Conservation (phyloP, 2,888 invertebrate genomes). For the Parnassius apollo region DNA sequence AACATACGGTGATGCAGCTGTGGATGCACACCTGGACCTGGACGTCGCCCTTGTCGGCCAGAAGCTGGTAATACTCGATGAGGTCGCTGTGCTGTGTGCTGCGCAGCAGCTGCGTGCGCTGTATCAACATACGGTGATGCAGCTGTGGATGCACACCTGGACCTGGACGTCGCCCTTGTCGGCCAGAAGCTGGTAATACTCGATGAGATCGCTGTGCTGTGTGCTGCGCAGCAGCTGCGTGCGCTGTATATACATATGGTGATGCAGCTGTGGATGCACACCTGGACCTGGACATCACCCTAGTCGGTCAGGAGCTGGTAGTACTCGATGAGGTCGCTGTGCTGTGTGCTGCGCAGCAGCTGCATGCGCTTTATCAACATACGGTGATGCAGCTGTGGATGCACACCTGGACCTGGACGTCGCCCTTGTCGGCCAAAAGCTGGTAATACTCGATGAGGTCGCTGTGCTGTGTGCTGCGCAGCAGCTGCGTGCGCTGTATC, state of each 20-base stretch:
- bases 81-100: conserved; percentile 96
- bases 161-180: conserved; percentile 99
- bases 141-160: conserved; percentile 80
- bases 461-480: conserved; percentile 72
- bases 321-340: too few relatives aligned
- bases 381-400: too few relatives aligned
- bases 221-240: conserved; percentile 79
- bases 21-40: conserved; percentile 89
- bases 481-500: too few relatives aligned
- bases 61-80: conserved; percentile 97
- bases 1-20: conserved; percentile 44
- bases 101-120: conserved; percentile 85
- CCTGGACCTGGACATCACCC: conserved; percentile 84
- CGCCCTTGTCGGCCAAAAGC: conserved; percentile 98
- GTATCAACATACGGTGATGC: conserved; percentile 45
- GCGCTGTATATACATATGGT: too few relatives aligned
- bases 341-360: too few relatives aligned
- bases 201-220: conserved; percentile 96
- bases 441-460: conserved; percentile 99
- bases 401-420: conserved; percentile 94
- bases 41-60: conserved; percentile 98
- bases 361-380: too few relatives aligned
- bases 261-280: conserved; percentile 40
- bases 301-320: too few relatives aligned
- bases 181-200: conserved; percentile 98